A percentile compares a stretch with the other conserved stretches of the same genome.
These are phyloP conservation scores for Pocillopora damicornis DNA, from an alignment of 64 coral and sea anemone species.

Conservation along the genomic window DNA sequence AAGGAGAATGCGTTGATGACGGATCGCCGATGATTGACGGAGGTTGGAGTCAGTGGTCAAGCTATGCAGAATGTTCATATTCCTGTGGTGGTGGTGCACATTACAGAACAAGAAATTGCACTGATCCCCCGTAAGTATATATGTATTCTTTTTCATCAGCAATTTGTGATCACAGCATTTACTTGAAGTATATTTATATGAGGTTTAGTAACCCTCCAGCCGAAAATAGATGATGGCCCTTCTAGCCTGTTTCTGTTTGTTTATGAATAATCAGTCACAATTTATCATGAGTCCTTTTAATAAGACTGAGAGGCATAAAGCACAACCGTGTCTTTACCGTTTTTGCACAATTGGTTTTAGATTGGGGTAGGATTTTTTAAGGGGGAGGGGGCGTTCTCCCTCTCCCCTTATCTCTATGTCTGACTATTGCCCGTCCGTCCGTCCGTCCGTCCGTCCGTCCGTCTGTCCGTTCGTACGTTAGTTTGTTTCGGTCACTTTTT, in stretches of 20 bases:
- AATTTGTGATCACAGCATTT: not conserved
- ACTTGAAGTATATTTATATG: not conserved
- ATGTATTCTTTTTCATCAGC: not conserved
- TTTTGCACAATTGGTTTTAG: too few species aligned
- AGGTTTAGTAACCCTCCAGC: too few species aligned
- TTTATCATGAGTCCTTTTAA: too few species aligned
- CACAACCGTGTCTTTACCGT: too few species aligned
- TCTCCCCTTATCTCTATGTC: too few species aligned
- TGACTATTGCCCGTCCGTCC: not conserved
- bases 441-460: not conserved
- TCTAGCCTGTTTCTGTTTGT: too few species aligned
- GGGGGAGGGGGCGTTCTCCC: too few species aligned
- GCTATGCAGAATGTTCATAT: slow-evolving; percentile 50
- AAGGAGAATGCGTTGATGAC: slow-evolving; percentile 84
- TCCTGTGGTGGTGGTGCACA: slow-evolving; percentile 78
- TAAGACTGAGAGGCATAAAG: too few species aligned
- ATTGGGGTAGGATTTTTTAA: too few species aligned
- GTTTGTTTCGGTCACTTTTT: not conserved
- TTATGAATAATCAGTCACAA: too few species aligned
- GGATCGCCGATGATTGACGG: slow-evolving; percentile 76
- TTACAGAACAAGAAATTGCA: slow-evolving; percentile 55
- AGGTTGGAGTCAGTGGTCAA: slow-evolving; percentile 63
- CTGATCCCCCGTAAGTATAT: slow-evolving; percentile 58
- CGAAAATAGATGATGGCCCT: too few species aligned
- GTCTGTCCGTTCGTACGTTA: not conserved